Conservation (phyloP, 1,140 invertebrate genomes). For the Danaus plexippus region DNA sequence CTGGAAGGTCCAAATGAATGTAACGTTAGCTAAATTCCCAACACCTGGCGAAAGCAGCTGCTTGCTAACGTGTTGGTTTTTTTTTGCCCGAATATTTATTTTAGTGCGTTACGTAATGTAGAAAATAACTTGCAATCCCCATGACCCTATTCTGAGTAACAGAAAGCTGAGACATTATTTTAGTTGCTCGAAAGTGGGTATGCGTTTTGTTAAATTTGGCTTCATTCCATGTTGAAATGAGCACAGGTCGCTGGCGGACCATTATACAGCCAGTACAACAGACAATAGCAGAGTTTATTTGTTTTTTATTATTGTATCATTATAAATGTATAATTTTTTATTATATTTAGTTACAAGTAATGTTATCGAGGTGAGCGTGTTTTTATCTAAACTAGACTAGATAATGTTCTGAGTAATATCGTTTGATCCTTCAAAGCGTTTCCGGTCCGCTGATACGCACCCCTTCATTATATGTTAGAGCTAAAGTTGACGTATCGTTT, state of each 20-base stretch:
- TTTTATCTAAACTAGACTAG: too few relatives aligned
- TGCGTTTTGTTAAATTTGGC: constrained; percentile 11
- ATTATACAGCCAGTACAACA: background rate
- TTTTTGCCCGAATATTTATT: too few relatives aligned
- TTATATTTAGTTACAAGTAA: constrained; percentile 1
- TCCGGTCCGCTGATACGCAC: too few relatives aligned
- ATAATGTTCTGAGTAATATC: too few relatives aligned
- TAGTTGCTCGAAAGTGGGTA: constrained; percentile 10
- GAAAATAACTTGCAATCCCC: too few relatives aligned
- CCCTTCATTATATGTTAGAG: constrained; percentile 2
- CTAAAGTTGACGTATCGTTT: constrained; percentile 9
- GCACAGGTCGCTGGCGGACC: constrained; percentile 1
- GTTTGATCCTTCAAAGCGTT: too few relatives aligned
- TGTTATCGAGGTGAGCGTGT: constrained; percentile 2
- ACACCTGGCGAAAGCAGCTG: too few relatives aligned
- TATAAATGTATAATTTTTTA: background rate
- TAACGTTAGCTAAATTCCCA: too few relatives aligned
- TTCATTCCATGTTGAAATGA: constrained; percentile 9
- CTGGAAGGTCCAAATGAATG: too few relatives aligned
- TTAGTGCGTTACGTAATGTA: too few relatives aligned
- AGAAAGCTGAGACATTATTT: constrained; percentile 11
- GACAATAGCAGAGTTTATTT: too few relatives aligned
- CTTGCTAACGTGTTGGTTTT: too few relatives aligned
- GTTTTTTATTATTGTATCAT: constrained; percentile 3
- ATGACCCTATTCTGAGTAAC: constrained; percentile 1